A percentile compares a stretch with the other conserved stretches of the same genome.
These are phyloP conservation scores for Branchinecta lynchi DNA, from an alignment of 1,140 invertebrate species.

Conservation along the genomic window DNA sequence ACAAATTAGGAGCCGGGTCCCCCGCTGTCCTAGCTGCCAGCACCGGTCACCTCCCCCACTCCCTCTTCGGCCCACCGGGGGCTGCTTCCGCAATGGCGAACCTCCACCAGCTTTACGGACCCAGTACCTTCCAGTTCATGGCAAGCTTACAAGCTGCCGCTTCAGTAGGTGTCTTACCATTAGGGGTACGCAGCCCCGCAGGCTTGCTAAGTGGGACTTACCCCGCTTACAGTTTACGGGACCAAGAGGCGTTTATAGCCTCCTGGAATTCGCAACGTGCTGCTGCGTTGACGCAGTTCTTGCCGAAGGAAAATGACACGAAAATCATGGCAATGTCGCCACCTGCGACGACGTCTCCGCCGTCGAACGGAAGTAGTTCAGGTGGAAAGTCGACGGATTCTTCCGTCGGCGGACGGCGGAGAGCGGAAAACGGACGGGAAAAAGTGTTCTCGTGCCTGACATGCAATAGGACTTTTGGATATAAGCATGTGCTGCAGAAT, in stretches of 20 bases:
- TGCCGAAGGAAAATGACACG: constrained; percentile 4
- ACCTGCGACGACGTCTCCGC: constrained; percentile 31
- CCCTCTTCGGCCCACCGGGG: neutral
- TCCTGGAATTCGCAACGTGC: constrained; percentile 14
- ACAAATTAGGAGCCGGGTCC: neutral
- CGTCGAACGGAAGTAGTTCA: constrained; percentile 27
- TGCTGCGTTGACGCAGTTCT: neutral
- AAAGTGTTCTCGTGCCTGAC: constrained; percentile 73
- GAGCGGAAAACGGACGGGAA: constrained; percentile 35
- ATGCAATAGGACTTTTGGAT: constrained; percentile 72
- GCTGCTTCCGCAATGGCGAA: neutral
- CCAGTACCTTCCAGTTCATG: constrained; percentile 13
- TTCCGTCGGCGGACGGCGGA: constrained; percentile 10
- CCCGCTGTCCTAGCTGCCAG: neutral
- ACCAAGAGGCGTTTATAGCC: constrained; percentile 19
- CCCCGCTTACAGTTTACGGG: constrained; percentile 14
- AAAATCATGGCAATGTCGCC: constrained; percentile 15
- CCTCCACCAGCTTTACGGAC: neutral
- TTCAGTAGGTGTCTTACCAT: neutral
- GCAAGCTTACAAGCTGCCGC: constrained; percentile 22
- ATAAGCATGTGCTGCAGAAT: constrained; percentile 89
- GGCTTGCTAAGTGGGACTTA: constrained; percentile 11
- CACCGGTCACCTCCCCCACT: neutral
- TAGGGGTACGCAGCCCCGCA: constrained; percentile 6
- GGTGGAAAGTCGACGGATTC: constrained; percentile 18